Evolutionary conservation across 2,113 vertebrate species (phyloP).

Genomic region (Gambusia holbrooki): DNA sequence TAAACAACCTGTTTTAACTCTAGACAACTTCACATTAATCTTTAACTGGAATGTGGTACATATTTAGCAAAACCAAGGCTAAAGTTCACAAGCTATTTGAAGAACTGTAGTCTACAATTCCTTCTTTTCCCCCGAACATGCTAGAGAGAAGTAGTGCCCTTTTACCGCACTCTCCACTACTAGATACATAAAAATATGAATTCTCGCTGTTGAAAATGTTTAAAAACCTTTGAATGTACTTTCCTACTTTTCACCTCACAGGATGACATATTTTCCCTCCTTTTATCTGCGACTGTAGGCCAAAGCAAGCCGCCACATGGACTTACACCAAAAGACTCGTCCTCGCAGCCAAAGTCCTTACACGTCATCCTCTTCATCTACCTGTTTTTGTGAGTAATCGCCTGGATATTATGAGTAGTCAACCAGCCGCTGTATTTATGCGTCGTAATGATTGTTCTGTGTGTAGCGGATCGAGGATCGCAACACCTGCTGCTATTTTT

Average conservation of each 20-base stretch:
- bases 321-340: slow-evolving; percentile 69
- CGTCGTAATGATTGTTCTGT: not conserved
- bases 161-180: not conserved
- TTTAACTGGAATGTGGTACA: not conserved
- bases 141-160: not conserved
- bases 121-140: not conserved
- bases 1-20: not conserved
- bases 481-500: not conserved
- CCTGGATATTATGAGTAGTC: not conserved
- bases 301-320: slow-evolving; percentile 54
- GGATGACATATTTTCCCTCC: not conserved
- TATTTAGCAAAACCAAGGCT: not conserved
- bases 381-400: slow-evolving; percentile 87
- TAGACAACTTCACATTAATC: not conserved
- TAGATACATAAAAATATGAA: no score
- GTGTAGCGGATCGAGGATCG: no score
- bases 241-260: not conserved
- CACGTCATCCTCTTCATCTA: slow-evolving; percentile 88
- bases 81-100: not conserved
- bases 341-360: slow-evolving; percentile 76
- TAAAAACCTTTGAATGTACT: not conserved
- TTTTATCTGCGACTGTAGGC: slow-evolving; percentile 60
- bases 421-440: not conserved
- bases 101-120: no score
- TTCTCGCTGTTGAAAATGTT: not conserved